Conservation (phyloP, 2,888 invertebrate genomes). For the Morinoia aosen region DNA sequence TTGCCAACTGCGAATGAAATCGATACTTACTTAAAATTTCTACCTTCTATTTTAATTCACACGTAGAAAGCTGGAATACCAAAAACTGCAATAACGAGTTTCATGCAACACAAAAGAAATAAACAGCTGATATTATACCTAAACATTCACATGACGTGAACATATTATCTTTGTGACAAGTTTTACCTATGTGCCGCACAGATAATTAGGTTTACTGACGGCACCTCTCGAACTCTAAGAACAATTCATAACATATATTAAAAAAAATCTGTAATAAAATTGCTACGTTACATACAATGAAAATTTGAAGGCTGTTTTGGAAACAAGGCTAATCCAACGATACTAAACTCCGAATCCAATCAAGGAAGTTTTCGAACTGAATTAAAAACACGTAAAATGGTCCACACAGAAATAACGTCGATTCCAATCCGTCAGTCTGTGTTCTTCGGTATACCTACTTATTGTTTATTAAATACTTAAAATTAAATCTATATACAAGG, state of each 20-base stretch:
- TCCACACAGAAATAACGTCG: neutral
- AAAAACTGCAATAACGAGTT: neutral
- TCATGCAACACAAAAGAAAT: neutral
- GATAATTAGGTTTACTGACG: neutral
- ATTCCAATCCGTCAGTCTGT: neutral
- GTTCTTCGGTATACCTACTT: neutral
- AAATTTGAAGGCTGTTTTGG: neutral
- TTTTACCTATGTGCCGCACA: neutral
- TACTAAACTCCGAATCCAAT: neutral
- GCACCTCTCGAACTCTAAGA: neutral
- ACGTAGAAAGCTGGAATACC: neutral
- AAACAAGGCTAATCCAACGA: neutral
- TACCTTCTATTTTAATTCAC: neutral
- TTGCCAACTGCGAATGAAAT: neutral
- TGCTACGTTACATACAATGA: neutral
- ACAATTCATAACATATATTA: neutral
- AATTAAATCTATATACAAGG: conserved; percentile 46
- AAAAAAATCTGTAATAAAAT: neutral
- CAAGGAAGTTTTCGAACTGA: neutral
- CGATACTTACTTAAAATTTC: neutral
- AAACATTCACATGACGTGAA: neutral
- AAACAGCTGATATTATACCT: neutral
- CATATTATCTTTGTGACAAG: neutral
- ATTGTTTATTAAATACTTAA: conserved; percentile 52
- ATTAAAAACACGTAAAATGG: neutral